Evolutionary conservation across 1,140 invertebrate species (phyloP), one percentile per base, ranked within the genome.

Genomic region (Drosophila guanche): DNA sequence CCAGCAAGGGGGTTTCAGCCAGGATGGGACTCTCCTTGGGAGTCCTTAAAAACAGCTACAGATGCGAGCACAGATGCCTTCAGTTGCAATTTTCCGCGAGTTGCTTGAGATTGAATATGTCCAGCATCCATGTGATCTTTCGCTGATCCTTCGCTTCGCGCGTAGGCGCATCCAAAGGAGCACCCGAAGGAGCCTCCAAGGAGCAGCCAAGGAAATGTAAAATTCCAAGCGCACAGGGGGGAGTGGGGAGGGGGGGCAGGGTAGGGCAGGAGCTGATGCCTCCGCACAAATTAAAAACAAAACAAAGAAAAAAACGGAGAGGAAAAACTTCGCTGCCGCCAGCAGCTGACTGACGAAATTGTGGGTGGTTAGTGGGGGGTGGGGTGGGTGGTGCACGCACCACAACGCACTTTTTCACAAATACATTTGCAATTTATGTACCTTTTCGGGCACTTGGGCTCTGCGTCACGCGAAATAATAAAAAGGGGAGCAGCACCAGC

Each of bases 401-500:
- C 72, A 75, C 72, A 60, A 76, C 73, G 73, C 73, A 76, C 72
- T 76, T 76, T 76, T 68, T 66, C 73, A 76, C 73, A 76, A 76
- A 76, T 76, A 76, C 73, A 76, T 76, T 76, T 76, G 73, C 73
- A 76, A 76, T 76, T 76, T 76, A 76, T 76, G 73, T 76, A 76
- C 72, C 71, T 76, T 76, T 68, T 51, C 12, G 33, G 33, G 8
- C 29, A 10, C 37, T 45, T 29, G 51, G 58, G 59, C 40, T 47
- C 53, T 74, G 70, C 67, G 59, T 55, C 59, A 63, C 60, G 60
- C 50, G 53, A 73, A 76, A 76, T 76, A 76, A 76, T 76, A 76
- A 75, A 75, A 76, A 69, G 70, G 33, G 72, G 61, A 66, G 45
- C 60, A 56, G 8, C 33, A 41, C 40, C 25, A 27, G 1, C 16